Evolutionary conservation across 2,888 invertebrate species (phyloP), one percentile per base, ranked within the genome.

Genomic region (Stratiomys singularior): DNA sequence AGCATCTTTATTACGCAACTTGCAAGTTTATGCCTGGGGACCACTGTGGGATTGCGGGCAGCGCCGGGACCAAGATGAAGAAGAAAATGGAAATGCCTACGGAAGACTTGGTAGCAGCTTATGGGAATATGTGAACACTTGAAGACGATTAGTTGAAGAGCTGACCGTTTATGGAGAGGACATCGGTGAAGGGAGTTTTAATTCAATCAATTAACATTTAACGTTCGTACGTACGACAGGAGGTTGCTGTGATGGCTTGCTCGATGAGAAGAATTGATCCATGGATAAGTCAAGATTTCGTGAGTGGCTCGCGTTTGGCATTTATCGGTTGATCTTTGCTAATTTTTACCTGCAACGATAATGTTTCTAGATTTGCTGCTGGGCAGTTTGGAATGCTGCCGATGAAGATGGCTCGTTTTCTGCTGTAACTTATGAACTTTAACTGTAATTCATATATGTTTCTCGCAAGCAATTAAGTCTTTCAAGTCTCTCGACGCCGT

Each of bases 171-270:
- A 58, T 74, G 74, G 37, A 60, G 58, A 58, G n/a, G 71, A 27
- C 18, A 37, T 9, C 9, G 37, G 9, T 9, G 37, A 37, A 56
- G 56, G 52, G n/a, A 66, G 66, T 72, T 72, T 37, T 72, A 60
- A 74, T 74, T 28, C 60, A 60, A 74, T 74, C 74, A 74, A 74
- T 74, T 74, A 74, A 60, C 74, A 74, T 74, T 69, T 66, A 66
- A 37, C 66, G 37, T 66, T 30, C 11, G 15, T 11, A 21, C 15
- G 13, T 15, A 15, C 63, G 27, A 27, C 9, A 27, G 25, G 60
- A 18, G 52, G 52, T 52, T 13, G 52, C 15, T 52, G 3, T 15
- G 52, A 52, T 52, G 52, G n/a, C 2, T 21, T 9, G 18, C 13
- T 28, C 21, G 18, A 11, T 27, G 66, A 66, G 21, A 63, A 28